A percentile compares a stretch with the other conserved stretches of the same genome.
phyloP scores from a whole-genome alignment of 2,113 vertebrate genomes.

The Isurus oxyrinchus region DNA sequence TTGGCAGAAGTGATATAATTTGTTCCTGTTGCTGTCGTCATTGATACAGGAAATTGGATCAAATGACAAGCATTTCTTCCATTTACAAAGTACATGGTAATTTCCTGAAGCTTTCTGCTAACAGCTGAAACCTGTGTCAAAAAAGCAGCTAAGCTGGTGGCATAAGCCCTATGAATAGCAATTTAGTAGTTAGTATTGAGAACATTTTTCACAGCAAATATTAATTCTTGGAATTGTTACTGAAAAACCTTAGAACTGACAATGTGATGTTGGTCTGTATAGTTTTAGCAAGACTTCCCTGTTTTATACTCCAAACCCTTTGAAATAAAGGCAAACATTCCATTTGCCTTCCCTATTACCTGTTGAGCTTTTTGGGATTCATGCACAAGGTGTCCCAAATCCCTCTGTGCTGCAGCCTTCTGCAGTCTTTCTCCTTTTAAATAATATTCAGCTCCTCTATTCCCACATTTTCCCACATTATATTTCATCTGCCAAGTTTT shows the following conservation, averaged over 20 bases:
- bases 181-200: neutral
- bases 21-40: neutral
- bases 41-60: neutral
- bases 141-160: neutral
- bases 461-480: too few relatives aligned
- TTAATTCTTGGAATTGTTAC: neutral
- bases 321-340: too few relatives aligned
- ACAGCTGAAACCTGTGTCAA: neutral
- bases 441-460: too few relatives aligned
- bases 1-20: neutral
- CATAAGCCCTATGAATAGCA: neutral
- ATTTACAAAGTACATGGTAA: neutral
- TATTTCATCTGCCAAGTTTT: too few relatives aligned
- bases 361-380: too few relatives aligned
- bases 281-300: too few relatives aligned
- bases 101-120: neutral
- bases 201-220: neutral
- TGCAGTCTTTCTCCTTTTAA: too few relatives aligned
- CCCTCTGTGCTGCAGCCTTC: too few relatives aligned
- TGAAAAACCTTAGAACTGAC: neutral
- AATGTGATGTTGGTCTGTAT: neutral
- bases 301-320: too few relatives aligned
- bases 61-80: neutral
- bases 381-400: too few relatives aligned
- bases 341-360: too few relatives aligned